Evolutionary conservation across 2,888 invertebrate genomes (phyloP).

Genomic region (Hyppa rectilinea): DNA sequence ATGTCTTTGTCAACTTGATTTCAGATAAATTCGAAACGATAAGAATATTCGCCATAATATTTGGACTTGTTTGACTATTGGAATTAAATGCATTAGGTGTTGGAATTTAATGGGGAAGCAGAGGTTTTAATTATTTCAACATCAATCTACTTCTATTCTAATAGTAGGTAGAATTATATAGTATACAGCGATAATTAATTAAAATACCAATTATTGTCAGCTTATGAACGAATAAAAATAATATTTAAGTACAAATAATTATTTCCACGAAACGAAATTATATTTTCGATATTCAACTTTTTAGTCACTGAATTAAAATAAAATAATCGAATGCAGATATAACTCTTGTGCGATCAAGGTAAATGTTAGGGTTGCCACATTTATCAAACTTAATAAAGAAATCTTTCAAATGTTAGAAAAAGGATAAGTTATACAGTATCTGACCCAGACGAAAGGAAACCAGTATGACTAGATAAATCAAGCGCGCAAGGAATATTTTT

Average conservation of each 20-base stretch:
- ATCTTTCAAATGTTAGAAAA: constrained; percentile 12
- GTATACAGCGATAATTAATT: too few species aligned
- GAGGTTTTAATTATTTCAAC: neutral
- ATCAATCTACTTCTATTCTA: neutral
- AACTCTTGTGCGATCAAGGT: constrained; percentile 28
- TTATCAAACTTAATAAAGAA: constrained; percentile 28
- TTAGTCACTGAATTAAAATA: constrained; percentile 26
- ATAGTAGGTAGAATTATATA: too few species aligned
- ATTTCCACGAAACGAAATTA: neutral
- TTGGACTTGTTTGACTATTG: constrained; percentile 12
- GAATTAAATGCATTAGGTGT: neutral
- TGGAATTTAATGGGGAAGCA: neutral
- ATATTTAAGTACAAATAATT: too few species aligned
- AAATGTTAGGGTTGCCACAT: constrained; percentile 39
- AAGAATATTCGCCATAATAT: constrained; percentile 13
- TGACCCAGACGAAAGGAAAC: neutral
- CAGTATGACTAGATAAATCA: constrained; percentile 17
- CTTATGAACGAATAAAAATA: too few species aligned
- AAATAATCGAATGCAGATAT: constrained; percentile 24
- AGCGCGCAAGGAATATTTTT: constrained; percentile 1
- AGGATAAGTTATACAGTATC: constrained; percentile 17
- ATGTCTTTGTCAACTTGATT: constrained; percentile 33
- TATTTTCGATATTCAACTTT: constrained; percentile 2
- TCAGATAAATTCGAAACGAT: constrained; percentile 19
- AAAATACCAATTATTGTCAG: too few species aligned